Evolutionary conservation across 2,113 vertebrate species (phyloP).

Genomic region (Paralichthys olivaceus): DNA sequence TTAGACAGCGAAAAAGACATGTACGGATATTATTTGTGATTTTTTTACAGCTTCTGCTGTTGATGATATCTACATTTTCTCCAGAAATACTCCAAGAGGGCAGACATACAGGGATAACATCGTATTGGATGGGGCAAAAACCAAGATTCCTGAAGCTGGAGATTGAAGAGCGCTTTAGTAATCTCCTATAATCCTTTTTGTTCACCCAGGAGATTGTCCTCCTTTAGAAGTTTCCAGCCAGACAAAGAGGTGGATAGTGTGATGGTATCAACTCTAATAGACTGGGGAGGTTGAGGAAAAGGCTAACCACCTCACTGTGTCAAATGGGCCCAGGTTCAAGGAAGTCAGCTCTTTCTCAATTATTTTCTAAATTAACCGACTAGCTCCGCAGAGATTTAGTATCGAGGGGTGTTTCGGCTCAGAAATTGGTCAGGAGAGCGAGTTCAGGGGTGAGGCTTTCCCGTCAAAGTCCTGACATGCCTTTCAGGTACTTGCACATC

Average conservation of each 20-base stretch:
- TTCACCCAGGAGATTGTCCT: constrained; percentile 79
- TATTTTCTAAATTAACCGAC: constrained; percentile 78
- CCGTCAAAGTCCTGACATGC: constrained; percentile 47
- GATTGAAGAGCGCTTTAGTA: constrained; percentile 74
- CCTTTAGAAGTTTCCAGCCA: constrained; percentile 79
- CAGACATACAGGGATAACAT: constrained; percentile 52
- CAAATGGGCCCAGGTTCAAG: constrained; percentile 72
- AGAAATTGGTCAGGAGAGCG: constrained; percentile 24
- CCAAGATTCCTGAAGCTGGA: constrained; percentile 65
- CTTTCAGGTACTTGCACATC: constrained; percentile 32
- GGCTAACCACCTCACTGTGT: constrained; percentile 78
- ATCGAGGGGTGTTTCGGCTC: constrained; percentile 36
- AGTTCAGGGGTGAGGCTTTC: constrained; percentile 40
- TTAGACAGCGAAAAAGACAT: not conserved
- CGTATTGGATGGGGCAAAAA: constrained; percentile 57
- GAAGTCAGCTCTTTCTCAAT: constrained; percentile 73
- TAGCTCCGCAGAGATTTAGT: constrained; percentile 55
- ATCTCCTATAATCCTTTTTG: constrained; percentile 82
- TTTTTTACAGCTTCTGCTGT: constrained; percentile 12
- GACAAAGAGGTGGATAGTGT: constrained; percentile 77
- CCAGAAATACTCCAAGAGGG: constrained; percentile 19
- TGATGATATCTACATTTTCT: constrained; percentile 36
- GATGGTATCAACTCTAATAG: constrained; percentile 81
- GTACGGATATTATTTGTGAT: constrained; percentile 9
- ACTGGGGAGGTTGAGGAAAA: constrained; percentile 77